phyloP scores from a whole-genome alignment of 1,140 invertebrate species.

The Drosophila repleta region DNA sequence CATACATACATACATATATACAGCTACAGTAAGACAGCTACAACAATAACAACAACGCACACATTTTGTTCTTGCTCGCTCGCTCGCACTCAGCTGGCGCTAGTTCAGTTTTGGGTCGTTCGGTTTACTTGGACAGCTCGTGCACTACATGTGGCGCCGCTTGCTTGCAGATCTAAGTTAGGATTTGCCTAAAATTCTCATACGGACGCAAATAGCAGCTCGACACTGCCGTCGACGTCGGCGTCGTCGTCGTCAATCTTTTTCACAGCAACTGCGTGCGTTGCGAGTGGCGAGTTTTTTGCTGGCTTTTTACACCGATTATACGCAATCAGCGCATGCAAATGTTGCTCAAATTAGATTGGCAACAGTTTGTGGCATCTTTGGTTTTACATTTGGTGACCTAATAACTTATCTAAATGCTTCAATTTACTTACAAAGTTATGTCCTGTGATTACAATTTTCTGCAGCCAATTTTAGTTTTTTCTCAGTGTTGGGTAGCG shows the following conservation, averaged over 20 bases:
- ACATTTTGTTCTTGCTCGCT: conserved; percentile 45
- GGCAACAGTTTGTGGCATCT: conserved; percentile 39
- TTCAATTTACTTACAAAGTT: conserved; percentile 77
- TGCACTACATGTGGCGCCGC: conserved; percentile 21
- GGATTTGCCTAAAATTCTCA: conserved; percentile 32
- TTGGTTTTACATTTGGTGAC: conserved; percentile 32
- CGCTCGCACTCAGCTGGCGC: conserved; percentile 42
- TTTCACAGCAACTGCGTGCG: conserved; percentile 50
- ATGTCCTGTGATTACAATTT: conserved; percentile 74
- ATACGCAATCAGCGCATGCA: conserved; percentile 13
- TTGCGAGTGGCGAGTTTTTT: conserved; percentile 45
- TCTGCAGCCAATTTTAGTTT: conserved; percentile 67
- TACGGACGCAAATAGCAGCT: conserved; percentile 13
- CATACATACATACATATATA: conserved; percentile 9
- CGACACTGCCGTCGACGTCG: conserved; percentile 3
- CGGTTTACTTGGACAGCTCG: conserved; percentile 38
- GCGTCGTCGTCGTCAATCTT: conserved; percentile 26
- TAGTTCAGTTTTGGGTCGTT: conserved; percentile 38
- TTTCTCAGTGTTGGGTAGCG: conserved; percentile 71
- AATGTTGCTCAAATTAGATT: conserved; percentile 53
- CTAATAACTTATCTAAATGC: conserved; percentile 37
- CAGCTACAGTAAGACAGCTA: conserved; percentile 17
- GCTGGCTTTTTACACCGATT: conserved; percentile 41
- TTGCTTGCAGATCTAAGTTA: conserved; percentile 16
- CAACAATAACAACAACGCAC: conserved; percentile 21